Evolutionary conservation across 2,113 vertebrate genomes (phyloP), one percentile per base, ranked within the genome.

Genomic region (Promerops cafer): DNA sequence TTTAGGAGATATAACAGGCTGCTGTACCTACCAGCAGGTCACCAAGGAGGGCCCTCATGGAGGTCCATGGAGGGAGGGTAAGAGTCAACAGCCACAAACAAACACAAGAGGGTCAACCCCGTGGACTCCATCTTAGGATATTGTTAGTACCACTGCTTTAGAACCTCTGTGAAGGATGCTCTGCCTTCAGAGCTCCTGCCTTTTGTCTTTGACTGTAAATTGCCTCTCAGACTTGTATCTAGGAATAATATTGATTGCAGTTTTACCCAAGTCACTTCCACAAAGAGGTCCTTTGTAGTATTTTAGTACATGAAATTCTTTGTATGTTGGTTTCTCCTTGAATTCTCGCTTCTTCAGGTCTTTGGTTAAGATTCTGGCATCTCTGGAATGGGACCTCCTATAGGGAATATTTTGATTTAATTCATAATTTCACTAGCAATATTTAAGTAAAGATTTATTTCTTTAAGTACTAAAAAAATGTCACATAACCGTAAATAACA

Each of bases 61-160:
- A 24, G 17, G 13, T 50, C 42, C 1, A 0, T 27, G 11, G n/a
- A 37, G 10, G 22, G 17, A 76, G 9, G 3, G 0, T 33, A 20
- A 47, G 18, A 44, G 24, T 70, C 50, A 83, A 39, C 8, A 86
- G 33, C 17, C 26, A 10, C 30, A 47, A 56, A 72, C 1, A 30
- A 59, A 83, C 56, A 42, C 0, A 16, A 52, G 15, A 70, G 35
- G 21, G 13, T 59, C 1, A 1, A 12, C 7, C 14, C 1, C 1
- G 1, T 1, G 1, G 59, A 44, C 35, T 83, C 11, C 10, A 13
- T 37, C 11, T 19, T 35, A 9, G 0, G 3, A 20, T 69, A 16
- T 9, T 65, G 9, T n/a, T n/a, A n/a, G 14, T 20, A 37, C 3
- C 7, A 63, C 56, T 86, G 20, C 22, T 83, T 76, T 71, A 70